Percentiles rank a stretch among this genome's conserved stretches.
These are phyloP conservation scores for Pterostichus niger DNA, from an alignment of 2,888 invertebrate genomes.

Conservation along the genomic window DNA sequence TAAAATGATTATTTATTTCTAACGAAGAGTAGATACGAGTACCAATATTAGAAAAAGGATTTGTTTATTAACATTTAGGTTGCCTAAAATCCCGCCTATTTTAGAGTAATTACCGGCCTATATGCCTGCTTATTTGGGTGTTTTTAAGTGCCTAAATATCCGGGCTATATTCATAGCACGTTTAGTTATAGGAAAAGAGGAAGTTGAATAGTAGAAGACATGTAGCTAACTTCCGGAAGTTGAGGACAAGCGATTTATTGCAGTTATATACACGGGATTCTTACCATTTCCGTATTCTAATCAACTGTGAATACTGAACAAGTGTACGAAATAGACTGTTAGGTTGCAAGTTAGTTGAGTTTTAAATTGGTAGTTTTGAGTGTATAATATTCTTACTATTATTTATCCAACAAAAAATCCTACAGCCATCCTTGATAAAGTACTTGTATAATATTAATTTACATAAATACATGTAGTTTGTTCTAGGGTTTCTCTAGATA, in stretches of 20 bases:
- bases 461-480: not conserved
- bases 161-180: not conserved
- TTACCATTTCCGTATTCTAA: constrained; percentile 1
- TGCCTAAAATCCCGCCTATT: no score
- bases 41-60: no score
- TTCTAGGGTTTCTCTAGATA: no score
- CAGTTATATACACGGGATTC: constrained; percentile 3
- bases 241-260: constrained; percentile 2
- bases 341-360: not conserved
- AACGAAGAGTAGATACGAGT: no score
- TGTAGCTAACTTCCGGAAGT: not conserved
- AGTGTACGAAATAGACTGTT: not conserved
- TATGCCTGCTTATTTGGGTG: no score
- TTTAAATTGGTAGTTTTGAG: not conserved
- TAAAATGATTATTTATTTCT: no score
- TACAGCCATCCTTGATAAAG: not conserved
- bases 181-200: not conserved
- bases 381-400: not conserved
- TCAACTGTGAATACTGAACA: not conserved
- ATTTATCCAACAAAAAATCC: not conserved
- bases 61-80: no score
- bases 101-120: no score
- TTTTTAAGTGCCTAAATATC: no score
- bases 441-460: not conserved
- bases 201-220: not conserved